Percentiles rank a stretch among this genome's conserved stretches.
phyloP scores from a whole-genome alignment of 2,797 vertebrate genomes.

The Microhierax caerulescens region DNA sequence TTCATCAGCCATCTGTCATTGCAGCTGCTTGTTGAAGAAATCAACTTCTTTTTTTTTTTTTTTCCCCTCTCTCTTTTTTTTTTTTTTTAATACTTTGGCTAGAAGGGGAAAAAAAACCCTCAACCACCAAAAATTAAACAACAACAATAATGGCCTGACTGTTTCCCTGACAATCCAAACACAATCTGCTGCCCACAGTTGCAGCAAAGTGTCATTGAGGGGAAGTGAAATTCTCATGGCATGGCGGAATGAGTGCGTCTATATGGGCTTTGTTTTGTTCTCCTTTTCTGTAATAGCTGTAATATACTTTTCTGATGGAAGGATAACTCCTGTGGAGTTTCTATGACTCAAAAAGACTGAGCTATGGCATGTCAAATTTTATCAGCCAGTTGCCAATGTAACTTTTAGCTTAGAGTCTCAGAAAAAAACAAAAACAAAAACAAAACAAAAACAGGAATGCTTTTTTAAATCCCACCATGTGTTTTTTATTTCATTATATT shows the following conservation, averaged over 20 bases:
- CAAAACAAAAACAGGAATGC: not conserved
- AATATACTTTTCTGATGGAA: not conserved
- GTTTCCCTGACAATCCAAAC: slow-evolving; percentile 64
- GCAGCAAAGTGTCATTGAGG: slow-evolving; percentile 4
- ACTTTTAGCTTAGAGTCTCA: not conserved
- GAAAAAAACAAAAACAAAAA: not conserved
- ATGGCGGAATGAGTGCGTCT: not conserved
- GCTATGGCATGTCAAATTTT: not conserved
- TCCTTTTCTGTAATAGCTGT: not conserved
- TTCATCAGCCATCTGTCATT: slow-evolving; percentile 73
- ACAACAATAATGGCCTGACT: slow-evolving; percentile 55
- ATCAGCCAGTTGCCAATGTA: not conserved
- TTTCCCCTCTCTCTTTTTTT: accelerated
- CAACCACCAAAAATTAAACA: slow-evolving; percentile 53
- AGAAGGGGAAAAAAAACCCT: not conserved
- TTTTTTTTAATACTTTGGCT: slow-evolving; percentile 52
- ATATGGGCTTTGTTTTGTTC: not conserved
- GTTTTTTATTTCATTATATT: slow-evolving; percentile 21
- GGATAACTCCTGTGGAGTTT: not conserved
- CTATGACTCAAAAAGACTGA: not conserved
- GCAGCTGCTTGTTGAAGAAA: slow-evolving; percentile 71
- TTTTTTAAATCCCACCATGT: not conserved
- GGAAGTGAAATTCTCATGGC: slow-evolving; percentile 2
- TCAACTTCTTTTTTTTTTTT: not conserved
- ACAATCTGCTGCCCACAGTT: slow-evolving; percentile 53